These are phyloP conservation scores for Pithecia hirsuta DNA, from an alignment of 2,797 vertebrate genomes.

Conservation along the genomic window DNA sequence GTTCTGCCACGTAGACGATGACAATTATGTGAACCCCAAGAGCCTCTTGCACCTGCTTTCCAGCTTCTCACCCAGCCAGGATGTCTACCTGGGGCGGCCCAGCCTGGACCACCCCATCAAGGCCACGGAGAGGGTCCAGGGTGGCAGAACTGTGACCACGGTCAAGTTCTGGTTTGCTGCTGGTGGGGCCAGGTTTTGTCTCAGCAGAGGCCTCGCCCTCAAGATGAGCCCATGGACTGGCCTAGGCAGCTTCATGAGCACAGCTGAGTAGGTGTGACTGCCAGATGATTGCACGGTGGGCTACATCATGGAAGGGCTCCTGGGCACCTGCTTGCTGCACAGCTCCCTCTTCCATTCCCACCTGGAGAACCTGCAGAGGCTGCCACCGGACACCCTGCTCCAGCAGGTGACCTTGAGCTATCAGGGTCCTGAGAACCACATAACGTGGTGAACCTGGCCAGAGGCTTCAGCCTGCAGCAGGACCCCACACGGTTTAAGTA, in stretches of 20 bases:
- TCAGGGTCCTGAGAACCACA: conserved; percentile 93
- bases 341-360: conserved; percentile 96
- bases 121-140: conserved; percentile 92
- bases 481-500: conserved; percentile 97
- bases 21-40: conserved; percentile 94
- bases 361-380: conserved; percentile 94
- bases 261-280: conserved; percentile 95
- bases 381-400: conserved; percentile 87
- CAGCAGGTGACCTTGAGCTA: conserved; percentile 97
- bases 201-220: conserved; percentile 96
- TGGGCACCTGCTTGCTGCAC: conserved; percentile 93
- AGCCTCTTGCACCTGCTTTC: conserved; percentile 91
- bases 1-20: conserved; percentile 99
- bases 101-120: conserved; percentile 98
- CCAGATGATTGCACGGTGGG: conserved; percentile 97
- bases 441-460: conserved; percentile 92
- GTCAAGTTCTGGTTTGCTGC: conserved; percentile 99
- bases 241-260: conserved; percentile 97
- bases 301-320: conserved; percentile 96
- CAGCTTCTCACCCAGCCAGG: conserved; percentile 94
- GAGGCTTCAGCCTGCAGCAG: conserved; percentile 90
- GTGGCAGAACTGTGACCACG: conserved; percentile 92
- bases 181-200: conserved; percentile 97
- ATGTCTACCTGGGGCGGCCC: conserved; percentile 95
- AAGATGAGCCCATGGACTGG: conserved; percentile 99